Conservation (phyloP, 2,888 invertebrate species). For the Drosophila leonis region DNA sequence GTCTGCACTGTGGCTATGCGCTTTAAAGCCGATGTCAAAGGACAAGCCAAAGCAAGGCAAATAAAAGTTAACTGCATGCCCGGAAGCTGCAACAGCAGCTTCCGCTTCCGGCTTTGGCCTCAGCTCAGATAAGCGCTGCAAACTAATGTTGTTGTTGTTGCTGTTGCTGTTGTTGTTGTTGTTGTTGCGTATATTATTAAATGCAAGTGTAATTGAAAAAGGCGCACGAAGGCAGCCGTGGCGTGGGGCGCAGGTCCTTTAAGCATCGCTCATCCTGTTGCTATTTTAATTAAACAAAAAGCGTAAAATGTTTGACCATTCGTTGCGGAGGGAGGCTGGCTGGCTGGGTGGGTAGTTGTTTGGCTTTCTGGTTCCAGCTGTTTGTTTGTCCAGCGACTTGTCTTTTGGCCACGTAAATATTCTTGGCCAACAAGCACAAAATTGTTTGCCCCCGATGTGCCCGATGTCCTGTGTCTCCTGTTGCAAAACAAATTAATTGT, state of each 20-base stretch:
- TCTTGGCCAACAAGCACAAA: conserved; percentile 79
- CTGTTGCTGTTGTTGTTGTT: conserved; percentile 20
- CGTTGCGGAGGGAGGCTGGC: neutral
- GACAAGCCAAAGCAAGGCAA: conserved; percentile 17
- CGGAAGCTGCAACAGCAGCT: conserved; percentile 30
- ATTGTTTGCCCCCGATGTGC: conserved; percentile 63
- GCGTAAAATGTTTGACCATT: conserved; percentile 79
- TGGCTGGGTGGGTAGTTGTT: neutral
- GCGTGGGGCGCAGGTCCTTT: conserved; percentile 13
- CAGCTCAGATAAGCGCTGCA: conserved; percentile 30
- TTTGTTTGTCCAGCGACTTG: conserved; percentile 60
- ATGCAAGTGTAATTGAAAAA: conserved; percentile 78
- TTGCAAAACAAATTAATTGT: conserved; percentile 77
- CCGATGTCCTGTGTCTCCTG: conserved; percentile 21
- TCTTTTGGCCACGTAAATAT: conserved; percentile 78
- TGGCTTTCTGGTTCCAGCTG: conserved; percentile 8
- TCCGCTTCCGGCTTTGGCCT: conserved; percentile 36
- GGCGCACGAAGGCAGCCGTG: conserved; percentile 11
- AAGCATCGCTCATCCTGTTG: conserved; percentile 47
- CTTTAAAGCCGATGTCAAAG: conserved; percentile 12
- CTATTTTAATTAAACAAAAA: conserved; percentile 80
- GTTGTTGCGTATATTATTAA: conserved; percentile 40
- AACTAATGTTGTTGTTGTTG: conserved; percentile 37
- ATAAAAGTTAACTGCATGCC: conserved; percentile 43
- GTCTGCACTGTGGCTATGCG: conserved; percentile 13